These are phyloP conservation scores for Acrobasis suavella DNA, from an alignment of 2,888 invertebrate species.

Conservation along the genomic window DNA sequence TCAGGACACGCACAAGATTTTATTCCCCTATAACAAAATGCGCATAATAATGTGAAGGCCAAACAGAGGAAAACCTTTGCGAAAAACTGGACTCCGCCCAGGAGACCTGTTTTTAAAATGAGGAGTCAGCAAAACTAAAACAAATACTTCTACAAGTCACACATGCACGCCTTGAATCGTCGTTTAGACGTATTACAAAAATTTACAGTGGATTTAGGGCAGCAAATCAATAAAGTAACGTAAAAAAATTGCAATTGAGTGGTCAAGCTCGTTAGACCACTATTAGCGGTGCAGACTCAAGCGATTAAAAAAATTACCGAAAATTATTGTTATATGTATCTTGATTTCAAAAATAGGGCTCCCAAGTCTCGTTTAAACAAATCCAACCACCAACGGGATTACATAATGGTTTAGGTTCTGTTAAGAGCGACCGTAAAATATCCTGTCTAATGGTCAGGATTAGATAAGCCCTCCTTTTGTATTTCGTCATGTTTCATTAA, in stretches of 20 bases:
- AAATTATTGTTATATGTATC: too few relatives aligned
- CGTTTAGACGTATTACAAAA: too few relatives aligned
- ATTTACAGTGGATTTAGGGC: too few relatives aligned
- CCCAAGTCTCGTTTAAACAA: neutral
- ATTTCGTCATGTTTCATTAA: constrained; percentile 41
- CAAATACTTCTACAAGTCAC: too few relatives aligned
- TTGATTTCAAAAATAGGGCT: neutral
- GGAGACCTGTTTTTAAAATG: neutral
- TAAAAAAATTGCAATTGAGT: too few relatives aligned
- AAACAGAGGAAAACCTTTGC: constrained; percentile 17
- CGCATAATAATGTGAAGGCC: constrained; percentile 30
- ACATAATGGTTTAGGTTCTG: constrained; percentile 27
- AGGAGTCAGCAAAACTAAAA: too few relatives aligned
- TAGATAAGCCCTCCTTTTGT: constrained; percentile 48
- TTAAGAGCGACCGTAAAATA: constrained; percentile 37
- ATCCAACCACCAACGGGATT: constrained; percentile 5
- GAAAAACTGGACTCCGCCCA: constrained; percentile 17
- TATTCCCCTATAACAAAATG: constrained; percentile 24
- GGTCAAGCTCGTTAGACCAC: too few relatives aligned
- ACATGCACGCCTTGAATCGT: too few relatives aligned
- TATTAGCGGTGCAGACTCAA: too few relatives aligned
- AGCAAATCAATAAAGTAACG: too few relatives aligned
- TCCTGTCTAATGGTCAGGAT: constrained; percentile 39
- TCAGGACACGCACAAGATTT: constrained; percentile 15
- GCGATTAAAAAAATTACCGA: too few relatives aligned